phyloP scores from a whole-genome alignment of 2,797 vertebrate genomes.

The Ptychobarbus kaznakovi region DNA sequence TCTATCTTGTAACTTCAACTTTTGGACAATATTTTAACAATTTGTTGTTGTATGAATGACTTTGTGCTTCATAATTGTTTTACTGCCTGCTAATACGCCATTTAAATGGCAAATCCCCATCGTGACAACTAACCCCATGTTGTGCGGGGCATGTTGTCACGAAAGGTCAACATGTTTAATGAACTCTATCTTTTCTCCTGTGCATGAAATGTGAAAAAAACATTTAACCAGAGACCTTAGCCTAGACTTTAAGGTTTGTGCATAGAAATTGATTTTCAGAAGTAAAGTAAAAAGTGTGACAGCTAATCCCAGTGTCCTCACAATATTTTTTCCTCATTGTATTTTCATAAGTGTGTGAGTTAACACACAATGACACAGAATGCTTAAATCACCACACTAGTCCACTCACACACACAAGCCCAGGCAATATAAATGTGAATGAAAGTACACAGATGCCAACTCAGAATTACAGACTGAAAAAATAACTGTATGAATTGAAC shows the following conservation, averaged over 20 bases:
- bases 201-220: not conserved
- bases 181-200: not conserved
- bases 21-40: not conserved
- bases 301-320: not conserved
- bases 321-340: not conserved
- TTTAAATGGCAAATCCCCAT: not conserved
- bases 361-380: not conserved
- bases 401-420: not conserved
- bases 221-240: not conserved
- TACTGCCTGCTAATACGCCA: not conserved
- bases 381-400: slow-evolving; percentile 7
- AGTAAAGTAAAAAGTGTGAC: not conserved
- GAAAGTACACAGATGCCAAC: slow-evolving; percentile 12
- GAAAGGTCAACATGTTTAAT: not conserved
- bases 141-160: not conserved
- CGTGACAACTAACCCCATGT: not conserved
- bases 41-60: not conserved
- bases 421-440: slow-evolving; percentile 3
- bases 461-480: slow-evolving; percentile 42
- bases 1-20: not conserved
- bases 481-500: slow-evolving; percentile 77
- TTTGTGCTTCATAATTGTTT: not conserved
- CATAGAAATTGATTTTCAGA: not conserved
- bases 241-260: not conserved
- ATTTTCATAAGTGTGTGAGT: not conserved